Evolutionary conservation across 2,113 vertebrate species (phyloP), one percentile per base, ranked within the genome.

Genomic region (Pteropus alecto): DNA sequence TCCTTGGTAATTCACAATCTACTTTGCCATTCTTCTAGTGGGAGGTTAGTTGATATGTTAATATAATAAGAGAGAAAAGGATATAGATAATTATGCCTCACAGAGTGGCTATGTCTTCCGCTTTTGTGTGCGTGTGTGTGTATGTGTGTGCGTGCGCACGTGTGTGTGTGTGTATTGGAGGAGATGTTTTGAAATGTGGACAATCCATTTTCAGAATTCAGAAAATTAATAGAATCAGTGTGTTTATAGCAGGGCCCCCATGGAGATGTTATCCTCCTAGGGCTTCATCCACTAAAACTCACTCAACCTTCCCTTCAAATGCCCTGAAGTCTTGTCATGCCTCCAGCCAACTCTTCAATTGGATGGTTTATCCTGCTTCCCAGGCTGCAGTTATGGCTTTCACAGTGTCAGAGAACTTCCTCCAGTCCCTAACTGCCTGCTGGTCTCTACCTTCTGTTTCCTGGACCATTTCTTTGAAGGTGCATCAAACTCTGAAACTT

Each of bases 51-150:
- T 94, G 76, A 95, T 87, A 96, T 87, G 95, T 12, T 5, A 97
- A 95, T 87, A 96, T 89, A 95, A 8, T 5, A 97, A 84, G 73
- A 15, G 41, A 63, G 48, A 35, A 60, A 41, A 19, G 88, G 38
- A 73, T 21, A 18, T 21, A 71, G 60, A 92, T 33, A 51, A 22
- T 73, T 77, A 1, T 0, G 63, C 12, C n/a, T 51, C 79, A 35
- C 38, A 26, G 30, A 60, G 26, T 61, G 28, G 48, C 48, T 33
- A 46, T 76, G 54, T 74, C 63, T 28, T 89, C 51, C 18, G 6
- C 48, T 21, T 48, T 8, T 6, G 30, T 35, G 67, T 16, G 26
- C 54, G 54, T 58, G 35, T 19, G 60, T 21, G 19, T 38, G 51
- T 30, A n/a, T 26, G 6, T 30, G 41, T 38, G 33, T 41, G 38